A percentile compares a stretch with the other conserved stretches of the same genome.
These are phyloP conservation scores for Macrotrachela quadricornifera DNA, from an alignment of 1,140 invertebrate genomes.

Conservation along the genomic window DNA sequence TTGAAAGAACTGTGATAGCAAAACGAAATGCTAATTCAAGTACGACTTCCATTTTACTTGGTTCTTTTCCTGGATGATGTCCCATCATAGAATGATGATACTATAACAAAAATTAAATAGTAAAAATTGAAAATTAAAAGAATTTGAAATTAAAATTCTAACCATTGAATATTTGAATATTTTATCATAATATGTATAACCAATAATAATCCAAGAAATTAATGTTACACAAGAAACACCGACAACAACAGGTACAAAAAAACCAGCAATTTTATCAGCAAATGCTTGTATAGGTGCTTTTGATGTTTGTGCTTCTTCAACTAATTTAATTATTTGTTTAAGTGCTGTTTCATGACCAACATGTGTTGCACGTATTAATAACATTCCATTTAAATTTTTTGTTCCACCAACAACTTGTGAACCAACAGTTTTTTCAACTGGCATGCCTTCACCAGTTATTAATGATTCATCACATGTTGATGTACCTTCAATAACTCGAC, in stretches of 20 bases:
- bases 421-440: slow-evolving; percentile 66
- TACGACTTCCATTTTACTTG: slow-evolving; percentile 29
- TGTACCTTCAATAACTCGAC: slow-evolving; percentile 62
- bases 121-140: neutral
- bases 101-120: neutral
- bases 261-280: slow-evolving; percentile 80
- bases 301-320: slow-evolving; percentile 90
- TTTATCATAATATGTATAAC: slow-evolving; percentile 40
- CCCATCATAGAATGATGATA: too few species aligned
- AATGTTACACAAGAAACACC: slow-evolving; percentile 61
- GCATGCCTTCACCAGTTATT: slow-evolving; percentile 96
- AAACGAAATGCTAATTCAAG: slow-evolving; percentile 78
- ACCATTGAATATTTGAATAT: neutral
- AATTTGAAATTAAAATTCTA: neutral
- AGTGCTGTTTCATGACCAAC: slow-evolving; percentile 84
- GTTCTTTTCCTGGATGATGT: neutral
- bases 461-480: slow-evolving; percentile 88
- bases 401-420: slow-evolving; percentile 74
- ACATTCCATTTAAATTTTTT: slow-evolving; percentile 76
- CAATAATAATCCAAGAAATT: slow-evolving; percentile 64
- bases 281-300: slow-evolving; percentile 88
- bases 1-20: slow-evolving; percentile 80
- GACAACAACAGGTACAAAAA: slow-evolving; percentile 85
- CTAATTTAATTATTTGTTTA: slow-evolving; percentile 77
- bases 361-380: slow-evolving; percentile 73